Conservation (phyloP, 2,113 vertebrate species). For the Lanius collurio region DNA sequence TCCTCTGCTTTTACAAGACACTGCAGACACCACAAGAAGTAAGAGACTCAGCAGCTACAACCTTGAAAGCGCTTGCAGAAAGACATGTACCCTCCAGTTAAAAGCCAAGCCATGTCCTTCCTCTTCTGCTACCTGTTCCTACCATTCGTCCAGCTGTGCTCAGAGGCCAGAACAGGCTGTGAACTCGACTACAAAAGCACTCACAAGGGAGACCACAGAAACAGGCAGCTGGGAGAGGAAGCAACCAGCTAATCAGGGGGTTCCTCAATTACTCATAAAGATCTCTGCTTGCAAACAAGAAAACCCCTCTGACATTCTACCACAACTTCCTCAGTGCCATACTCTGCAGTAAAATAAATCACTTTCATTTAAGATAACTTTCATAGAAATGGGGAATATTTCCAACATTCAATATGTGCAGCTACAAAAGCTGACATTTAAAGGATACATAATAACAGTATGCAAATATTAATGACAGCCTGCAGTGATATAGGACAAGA, state of each 20-base stretch:
- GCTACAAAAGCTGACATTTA: neutral
- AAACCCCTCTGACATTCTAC: neutral
- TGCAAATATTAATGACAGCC: slow-evolving; percentile 13
- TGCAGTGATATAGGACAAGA: neutral
- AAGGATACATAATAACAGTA: slow-evolving; percentile 28
- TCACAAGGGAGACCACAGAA: neutral
- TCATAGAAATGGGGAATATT: neutral
- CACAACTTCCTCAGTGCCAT: neutral
- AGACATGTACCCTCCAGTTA: neutral
- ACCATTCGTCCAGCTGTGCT: neutral
- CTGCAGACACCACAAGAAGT: neutral
- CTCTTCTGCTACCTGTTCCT: neutral
- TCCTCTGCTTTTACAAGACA: neutral
- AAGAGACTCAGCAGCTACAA: neutral
- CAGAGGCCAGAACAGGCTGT: neutral
- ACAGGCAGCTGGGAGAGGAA: neutral
- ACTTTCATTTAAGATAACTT: neutral
- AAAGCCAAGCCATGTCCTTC: neutral
- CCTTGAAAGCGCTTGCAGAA: neutral
- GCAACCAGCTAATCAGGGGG: neutral
- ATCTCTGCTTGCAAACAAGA: neutral
- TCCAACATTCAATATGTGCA: neutral
- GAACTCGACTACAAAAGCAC: rapidly evolving
- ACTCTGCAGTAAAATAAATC: neutral
- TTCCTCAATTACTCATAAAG: neutral